These are phyloP conservation scores for Acanthurus lineatus DNA, from an alignment of 2,797 vertebrate genomes.

Conservation along the genomic window DNA sequence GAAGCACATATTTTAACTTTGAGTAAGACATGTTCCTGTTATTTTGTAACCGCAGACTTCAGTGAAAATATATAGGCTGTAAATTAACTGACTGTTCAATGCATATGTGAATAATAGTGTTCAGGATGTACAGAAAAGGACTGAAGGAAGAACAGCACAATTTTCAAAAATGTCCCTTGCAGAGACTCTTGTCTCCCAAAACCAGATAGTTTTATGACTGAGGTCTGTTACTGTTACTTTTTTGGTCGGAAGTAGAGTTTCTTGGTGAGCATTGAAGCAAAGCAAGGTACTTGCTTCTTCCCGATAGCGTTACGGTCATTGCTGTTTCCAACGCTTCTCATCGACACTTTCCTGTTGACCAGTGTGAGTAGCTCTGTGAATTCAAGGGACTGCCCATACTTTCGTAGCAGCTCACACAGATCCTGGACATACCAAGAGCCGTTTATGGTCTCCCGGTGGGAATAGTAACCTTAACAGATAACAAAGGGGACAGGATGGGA, in stretches of 20 bases:
- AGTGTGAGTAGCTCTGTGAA: constrained; percentile 95
- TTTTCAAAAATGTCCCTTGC: constrained; percentile 5
- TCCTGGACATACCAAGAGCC: constrained; percentile 99
- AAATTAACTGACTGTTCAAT: not conserved
- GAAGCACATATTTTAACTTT: too few species aligned
- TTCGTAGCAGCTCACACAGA: constrained; percentile 88
- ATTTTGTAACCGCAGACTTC: constrained; percentile 12
- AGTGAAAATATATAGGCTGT: not conserved
- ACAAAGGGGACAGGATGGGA: constrained; percentile 14
- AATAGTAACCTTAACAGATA: constrained; percentile 90
- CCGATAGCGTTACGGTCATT: constrained; percentile 84
- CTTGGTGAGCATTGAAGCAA: constrained; percentile 98
- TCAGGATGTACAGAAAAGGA: constrained; percentile 4
- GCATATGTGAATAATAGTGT: constrained; percentile 5
- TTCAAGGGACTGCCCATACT: constrained; percentile 87
- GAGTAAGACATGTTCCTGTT: constrained; percentile 20
- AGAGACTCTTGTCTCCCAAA: not conserved
- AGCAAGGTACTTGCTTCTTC: constrained; percentile 98
- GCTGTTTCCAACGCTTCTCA: constrained; percentile 84
- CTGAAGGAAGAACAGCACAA: not conserved
- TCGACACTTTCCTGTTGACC: constrained; percentile 94
- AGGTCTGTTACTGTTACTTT: constrained; percentile 51
- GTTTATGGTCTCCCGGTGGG: constrained; percentile 90
- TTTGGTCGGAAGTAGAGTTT: constrained; percentile 93
- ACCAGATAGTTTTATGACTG: not conserved